Evolutionary conservation across 1,140 invertebrate genomes (phyloP), one percentile per base, ranked within the genome.

Genomic region (Choristoneura fumiferana): DNA sequence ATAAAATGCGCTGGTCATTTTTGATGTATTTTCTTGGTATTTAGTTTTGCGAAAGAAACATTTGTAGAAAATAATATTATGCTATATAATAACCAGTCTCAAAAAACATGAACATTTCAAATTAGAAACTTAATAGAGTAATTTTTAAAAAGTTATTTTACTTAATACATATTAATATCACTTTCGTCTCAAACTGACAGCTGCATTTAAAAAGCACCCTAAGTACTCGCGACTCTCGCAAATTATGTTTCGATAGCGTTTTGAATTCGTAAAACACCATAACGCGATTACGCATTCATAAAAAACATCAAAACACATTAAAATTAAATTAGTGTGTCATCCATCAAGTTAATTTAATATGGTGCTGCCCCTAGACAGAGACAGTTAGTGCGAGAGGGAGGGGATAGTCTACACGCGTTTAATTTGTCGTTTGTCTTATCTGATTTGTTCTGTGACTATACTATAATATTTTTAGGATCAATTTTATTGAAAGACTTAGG

Each of bases 271-370:
- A 49, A 37, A 49, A 49, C 18, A 22, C 18, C 43, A 18, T 49
- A 49, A 49, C 53, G 35, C 53, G 35, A 37, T 54, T 54, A 36
- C 35, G 53, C 29, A 54, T 54, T 54, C 53, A 54, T 54, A 54
- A 54, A 54, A 54, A 37, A 37, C 35, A 54, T 54, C 53, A 54
- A 54, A 54, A 54, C 53, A 54, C 53, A 54, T 54, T 54, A 54
- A 54, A 54, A 54, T 54, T 54, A 54, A 54, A 54, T 54, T 54
- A 54, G 14, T 36, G 29, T 14, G 53, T 37, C 33, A 54, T 54
- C 53, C 53, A 54, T 54, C 53, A 54, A n/a, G 35, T 17, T 54
- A 54, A 54, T 54, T 54, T 54, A 54, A 54, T 54, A 54, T 54
- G 53, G 53, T 54, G 53, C 53, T 37, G 12, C 53, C 29, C 53